Conservation (phyloP, 2,888 invertebrate genomes). For the Zaprionus lineosus region DNA sequence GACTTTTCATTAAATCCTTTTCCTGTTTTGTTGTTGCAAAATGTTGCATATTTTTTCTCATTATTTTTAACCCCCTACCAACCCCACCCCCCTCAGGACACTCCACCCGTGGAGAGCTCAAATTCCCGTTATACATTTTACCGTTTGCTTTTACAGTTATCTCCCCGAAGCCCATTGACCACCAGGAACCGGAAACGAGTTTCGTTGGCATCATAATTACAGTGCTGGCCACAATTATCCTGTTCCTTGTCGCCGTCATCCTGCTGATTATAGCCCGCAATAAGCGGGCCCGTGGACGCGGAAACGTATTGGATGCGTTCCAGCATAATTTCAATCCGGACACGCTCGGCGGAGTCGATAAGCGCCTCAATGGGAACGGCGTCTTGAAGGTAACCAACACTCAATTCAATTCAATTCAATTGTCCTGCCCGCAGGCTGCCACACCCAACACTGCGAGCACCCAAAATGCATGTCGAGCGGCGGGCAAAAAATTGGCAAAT, state of each 20-base stretch:
- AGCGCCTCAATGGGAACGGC: constrained; percentile 83
- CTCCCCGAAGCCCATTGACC: constrained; percentile 84
- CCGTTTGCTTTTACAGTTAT: constrained; percentile 71
- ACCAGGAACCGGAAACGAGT: constrained; percentile 84
- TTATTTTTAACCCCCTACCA: too few species aligned
- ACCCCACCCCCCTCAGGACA: too few species aligned
- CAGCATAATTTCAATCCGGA: constrained; percentile 83
- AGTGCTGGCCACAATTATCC: constrained; percentile 88
- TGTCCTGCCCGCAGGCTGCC: too few species aligned
- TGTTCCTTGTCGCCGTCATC: constrained; percentile 88
- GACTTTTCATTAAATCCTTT: constrained; percentile 42
- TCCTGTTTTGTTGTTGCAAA: not conserved
- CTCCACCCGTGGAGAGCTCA: constrained; percentile 13
- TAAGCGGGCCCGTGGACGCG: constrained; percentile 83
- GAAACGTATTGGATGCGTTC: constrained; percentile 83
- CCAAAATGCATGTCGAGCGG: constrained; percentile 67
- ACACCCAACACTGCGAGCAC: constrained; percentile 35
- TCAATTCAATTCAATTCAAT: constrained; percentile 4
- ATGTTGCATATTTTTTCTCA: constrained; percentile 20
- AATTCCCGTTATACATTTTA: not conserved
- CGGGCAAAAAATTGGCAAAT: constrained; percentile 24
- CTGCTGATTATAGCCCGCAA: constrained; percentile 88
- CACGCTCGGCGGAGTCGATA: constrained; percentile 83
- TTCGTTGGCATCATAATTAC: constrained; percentile 87
- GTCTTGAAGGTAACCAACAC: constrained; percentile 80